Evolutionary conservation across 1,140 invertebrate species (phyloP), one percentile per base, ranked within the genome.

Genomic region (Megalonaias nervosa): DNA sequence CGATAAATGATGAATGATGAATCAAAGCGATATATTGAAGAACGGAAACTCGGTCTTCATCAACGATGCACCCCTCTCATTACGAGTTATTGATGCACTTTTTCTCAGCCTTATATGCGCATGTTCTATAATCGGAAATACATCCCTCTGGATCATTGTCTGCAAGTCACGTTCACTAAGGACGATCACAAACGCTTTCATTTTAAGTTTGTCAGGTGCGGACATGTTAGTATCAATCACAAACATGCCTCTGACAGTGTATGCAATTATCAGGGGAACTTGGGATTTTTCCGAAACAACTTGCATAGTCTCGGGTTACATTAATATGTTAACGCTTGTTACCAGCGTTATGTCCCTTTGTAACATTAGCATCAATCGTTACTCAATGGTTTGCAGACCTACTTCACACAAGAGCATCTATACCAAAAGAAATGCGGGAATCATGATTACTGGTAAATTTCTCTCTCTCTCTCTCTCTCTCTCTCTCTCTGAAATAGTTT

Each of bases 221-320:
- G 83, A 84, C 59, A 56, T 82, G 1, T 23, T 84, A 2, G 83
- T 84, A 19, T 66, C 83, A 1, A 74, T 73, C 0, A 64, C 71
- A 2, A 82, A 82, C 62, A 77, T 84, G 67, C 83, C 83, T 16
- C n/a, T 82, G 5, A 82, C 81, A 1, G 61, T 82, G 2, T 21
- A 71, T 5, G 75, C 73, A 12, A 59, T 84, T 6, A 71, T 79
- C 26, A n/a, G 17, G 9, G 58, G 64, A 17, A 23, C 2, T 19
- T 79, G 77, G 77, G 19, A 23, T 16, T 74, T 79, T 38, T 13
- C 71, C 0, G 64, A 21, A 13, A 17, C 5, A 19, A 17, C 57
- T 0, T 79, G 77, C 58, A 58, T 55, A 26, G 71, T 55, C 5
- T 4, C 68, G 9, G 77, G 77, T 6, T 79, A 67, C 31, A 57